phyloP scores from a whole-genome alignment of 2,888 invertebrate species.

The Cecidostiba fungosa region DNA sequence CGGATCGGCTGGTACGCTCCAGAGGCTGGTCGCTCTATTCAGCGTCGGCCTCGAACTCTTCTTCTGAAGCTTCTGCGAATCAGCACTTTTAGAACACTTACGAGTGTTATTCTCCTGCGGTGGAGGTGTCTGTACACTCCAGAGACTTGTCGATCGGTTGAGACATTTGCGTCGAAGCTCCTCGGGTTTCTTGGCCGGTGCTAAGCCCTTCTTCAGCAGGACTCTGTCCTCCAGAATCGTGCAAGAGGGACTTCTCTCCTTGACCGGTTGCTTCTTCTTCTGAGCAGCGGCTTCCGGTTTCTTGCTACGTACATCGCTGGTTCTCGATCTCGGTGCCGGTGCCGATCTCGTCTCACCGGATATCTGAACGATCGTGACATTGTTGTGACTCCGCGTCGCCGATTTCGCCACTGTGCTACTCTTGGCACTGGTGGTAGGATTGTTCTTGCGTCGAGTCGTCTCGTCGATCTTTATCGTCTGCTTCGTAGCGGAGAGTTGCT shows the following conservation, averaged over 20 bases:
- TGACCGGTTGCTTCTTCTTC: constrained; percentile 59
- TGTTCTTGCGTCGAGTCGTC: background rate
- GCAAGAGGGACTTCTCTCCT: constrained; percentile 70
- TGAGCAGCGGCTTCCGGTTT: constrained; percentile 65
- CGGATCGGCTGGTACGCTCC: constrained; percentile 73
- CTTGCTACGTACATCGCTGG: background rate
- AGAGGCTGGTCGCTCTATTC: constrained; percentile 75
- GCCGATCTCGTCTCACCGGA: constrained; percentile 44
- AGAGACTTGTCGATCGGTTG: constrained; percentile 75
- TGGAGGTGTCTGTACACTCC: constrained; percentile 68
- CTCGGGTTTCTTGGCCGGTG: constrained; percentile 72
- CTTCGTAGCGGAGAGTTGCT: constrained; percentile 7
- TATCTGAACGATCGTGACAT: constrained; percentile 68
- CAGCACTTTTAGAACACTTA: constrained; percentile 29
- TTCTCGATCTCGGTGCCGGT: background rate
- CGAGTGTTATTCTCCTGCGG: constrained; percentile 10
- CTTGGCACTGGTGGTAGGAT: background rate
- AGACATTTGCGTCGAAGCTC: constrained; percentile 70
- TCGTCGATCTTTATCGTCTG: constrained; percentile 37
- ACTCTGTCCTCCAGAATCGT: constrained; percentile 77
- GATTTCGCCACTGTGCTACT: background rate
- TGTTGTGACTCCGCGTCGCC: constrained; percentile 16
- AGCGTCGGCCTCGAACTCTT: constrained; percentile 61
- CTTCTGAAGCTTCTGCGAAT: constrained; percentile 55
- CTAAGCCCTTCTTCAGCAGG: constrained; percentile 75